Base-by-base conservation (phyloP, 2,888 invertebrate genomes). In the Quadroppia sp. region DNA sequence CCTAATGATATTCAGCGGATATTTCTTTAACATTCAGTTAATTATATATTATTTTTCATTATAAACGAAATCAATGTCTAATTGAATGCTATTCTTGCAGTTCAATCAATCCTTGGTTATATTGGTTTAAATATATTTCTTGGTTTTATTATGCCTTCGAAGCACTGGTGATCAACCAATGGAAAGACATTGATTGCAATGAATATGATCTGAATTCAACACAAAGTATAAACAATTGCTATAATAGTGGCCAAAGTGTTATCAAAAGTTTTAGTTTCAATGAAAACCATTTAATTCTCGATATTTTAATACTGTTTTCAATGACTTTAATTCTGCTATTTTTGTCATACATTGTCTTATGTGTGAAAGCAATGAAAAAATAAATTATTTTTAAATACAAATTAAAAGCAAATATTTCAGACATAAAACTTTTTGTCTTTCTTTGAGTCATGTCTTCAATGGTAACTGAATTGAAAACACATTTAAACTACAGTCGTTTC, bases 1-100 rank as follows among this genome's bases (percentile, higher is more conserved):
- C 0, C 90, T 96, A 82, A 86, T 97, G 83, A 85, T 98, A 23
- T 96, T 97, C 81, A 96, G 96, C 75, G 97, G 97, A 56, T 96
- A 94, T 86, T 95, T 95, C 84, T 85, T 97, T 59, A 96, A 96
- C 82, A 88, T 90, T 25, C 90, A 89, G 89, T 92, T 85, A 78
- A 81, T 78, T 7, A 45, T 45, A n/a, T 1, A 7, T 25, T 45
- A 13, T 13, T 20, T 15, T 3, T 20, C 15, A 25, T 3, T n/a
- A n/a, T n/a, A n/a, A n/a, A n/a, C 3, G 32, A 30, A n/a, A 2
- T n/a, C 3, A 17, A 6, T n/a, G 28, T 32, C 32, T 15, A 4
- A n/a, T n/a, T 9, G 4, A 48, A 9, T 48, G 4, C 36, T 36
- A 36, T 36, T 9, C n/a, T 36, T 9, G 4, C 9, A 36, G 9